These are phyloP conservation scores for Campylomormyrus tamandua DNA, from an alignment of 2,113 vertebrate genomes.

Conservation along the genomic window DNA sequence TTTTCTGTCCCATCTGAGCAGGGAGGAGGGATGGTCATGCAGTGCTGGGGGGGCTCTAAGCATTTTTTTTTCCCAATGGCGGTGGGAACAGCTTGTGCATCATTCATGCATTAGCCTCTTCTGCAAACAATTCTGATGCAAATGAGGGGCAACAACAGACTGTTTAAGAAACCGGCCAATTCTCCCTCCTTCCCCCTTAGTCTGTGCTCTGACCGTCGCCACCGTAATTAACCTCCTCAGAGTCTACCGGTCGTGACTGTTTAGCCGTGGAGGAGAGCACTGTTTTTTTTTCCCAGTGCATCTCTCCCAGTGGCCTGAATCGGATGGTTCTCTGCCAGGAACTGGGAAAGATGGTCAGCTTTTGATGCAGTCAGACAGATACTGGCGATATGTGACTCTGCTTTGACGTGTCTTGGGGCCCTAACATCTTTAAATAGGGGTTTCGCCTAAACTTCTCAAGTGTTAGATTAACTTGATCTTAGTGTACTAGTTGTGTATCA, in stretches of 20 bases:
- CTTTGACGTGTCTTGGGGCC: background rate
- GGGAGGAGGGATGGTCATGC: background rate
- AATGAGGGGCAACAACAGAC: background rate
- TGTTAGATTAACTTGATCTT: background rate
- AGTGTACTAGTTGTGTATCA: background rate
- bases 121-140: slow-evolving; percentile 7
- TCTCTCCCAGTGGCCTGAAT: slow-evolving; percentile 17
- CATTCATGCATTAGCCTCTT: background rate
- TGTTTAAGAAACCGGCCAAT: background rate
- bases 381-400: background rate
- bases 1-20: slow-evolving; percentile 40
- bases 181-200: background rate
- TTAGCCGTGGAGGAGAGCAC: slow-evolving; percentile 31
- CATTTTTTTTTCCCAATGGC: background rate
- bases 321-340: background rate
- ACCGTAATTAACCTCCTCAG: slow-evolving; percentile 44
- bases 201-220: slow-evolving; percentile 41
- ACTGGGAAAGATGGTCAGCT: background rate
- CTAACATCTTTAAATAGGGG: background rate
- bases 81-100: background rate
- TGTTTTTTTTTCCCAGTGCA: slow-evolving; percentile 29
- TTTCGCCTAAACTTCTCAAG: background rate
- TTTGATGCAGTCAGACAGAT: background rate
- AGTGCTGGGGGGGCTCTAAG: background rate
- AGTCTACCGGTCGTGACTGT: slow-evolving; percentile 52